Percentiles rank a stretch among this genome's conserved stretches.
Evolutionary conservation across 2,113 vertebrate genomes (phyloP).

Genomic region (Calypte anna): DNA sequence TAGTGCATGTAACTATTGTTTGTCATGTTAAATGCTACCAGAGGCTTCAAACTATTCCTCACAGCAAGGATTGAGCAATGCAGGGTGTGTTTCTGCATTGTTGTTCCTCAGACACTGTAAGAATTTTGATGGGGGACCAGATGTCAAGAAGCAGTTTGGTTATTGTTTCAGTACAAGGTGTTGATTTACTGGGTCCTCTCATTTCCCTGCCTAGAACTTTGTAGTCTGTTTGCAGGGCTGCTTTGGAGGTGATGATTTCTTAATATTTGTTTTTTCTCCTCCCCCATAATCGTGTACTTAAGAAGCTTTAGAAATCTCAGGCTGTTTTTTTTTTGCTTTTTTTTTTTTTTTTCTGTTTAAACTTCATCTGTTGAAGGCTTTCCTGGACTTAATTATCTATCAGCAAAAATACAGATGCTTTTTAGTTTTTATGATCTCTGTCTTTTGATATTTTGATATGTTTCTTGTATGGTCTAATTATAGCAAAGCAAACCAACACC

Average conservation of each 20-base stretch:
- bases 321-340: rapidly evolving
- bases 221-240: background rate
- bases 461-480: background rate
- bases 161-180: background rate
- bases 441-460: background rate
- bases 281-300: background rate
- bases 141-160: background rate
- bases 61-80: background rate
- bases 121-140: background rate
- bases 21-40: background rate
- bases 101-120: background rate
- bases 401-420: background rate
- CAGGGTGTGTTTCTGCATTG: background rate
- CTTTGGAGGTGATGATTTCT: constrained; percentile 11
- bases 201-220: background rate
- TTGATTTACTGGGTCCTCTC: background rate
- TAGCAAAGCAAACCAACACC: background rate
- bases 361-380: background rate
- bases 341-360: background rate
- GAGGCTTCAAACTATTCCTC: background rate
- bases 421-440: background rate
- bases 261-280: background rate
- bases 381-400: background rate
- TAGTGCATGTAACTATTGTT: background rate
- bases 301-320: background rate